Evolutionary conservation across 1,140 invertebrate genomes (phyloP).

Genomic region (Saxidomus purpurata): DNA sequence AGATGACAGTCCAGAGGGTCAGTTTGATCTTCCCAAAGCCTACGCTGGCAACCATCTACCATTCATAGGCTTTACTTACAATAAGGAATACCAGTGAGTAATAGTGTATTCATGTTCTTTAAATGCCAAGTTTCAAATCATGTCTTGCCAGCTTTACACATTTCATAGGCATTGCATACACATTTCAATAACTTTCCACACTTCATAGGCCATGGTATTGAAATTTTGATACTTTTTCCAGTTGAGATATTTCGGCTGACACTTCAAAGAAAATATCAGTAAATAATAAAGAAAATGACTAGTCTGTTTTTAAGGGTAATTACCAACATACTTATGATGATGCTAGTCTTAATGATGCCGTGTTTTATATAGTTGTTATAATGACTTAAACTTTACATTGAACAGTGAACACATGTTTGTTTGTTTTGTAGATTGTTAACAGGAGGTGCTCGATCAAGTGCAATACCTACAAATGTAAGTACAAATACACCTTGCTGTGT

Average conservation of each 20-base stretch:
- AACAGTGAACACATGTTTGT: no score
- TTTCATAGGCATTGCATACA: no score
- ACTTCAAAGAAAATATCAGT: background rate
- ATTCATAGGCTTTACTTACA: slow-evolving; percentile 98
- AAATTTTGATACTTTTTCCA: no score
- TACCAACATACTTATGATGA: background rate
- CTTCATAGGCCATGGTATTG: no score
- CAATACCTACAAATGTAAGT: slow-evolving; percentile 35
- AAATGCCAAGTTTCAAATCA: background rate
- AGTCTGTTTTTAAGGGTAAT: background rate
- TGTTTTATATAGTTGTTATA: background rate
- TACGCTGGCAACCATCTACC: slow-evolving; percentile 99
- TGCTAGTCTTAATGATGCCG: background rate
- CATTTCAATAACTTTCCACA: no score
- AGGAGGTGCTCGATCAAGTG: slow-evolving; percentile 2
- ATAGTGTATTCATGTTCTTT: no score
- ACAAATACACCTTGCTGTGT: background rate
- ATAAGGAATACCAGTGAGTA: slow-evolving; percentile 87
- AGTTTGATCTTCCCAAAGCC: slow-evolving; percentile 97
- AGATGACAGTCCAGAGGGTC: slow-evolving; percentile 86
- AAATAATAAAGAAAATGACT: background rate
- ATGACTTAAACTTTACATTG: no score
- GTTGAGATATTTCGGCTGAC: no score
- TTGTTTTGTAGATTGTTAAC: slow-evolving; percentile 13
- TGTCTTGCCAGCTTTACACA: no score